Conservation (phyloP, 2,888 invertebrate genomes). For the Aphidius colemani region DNA sequence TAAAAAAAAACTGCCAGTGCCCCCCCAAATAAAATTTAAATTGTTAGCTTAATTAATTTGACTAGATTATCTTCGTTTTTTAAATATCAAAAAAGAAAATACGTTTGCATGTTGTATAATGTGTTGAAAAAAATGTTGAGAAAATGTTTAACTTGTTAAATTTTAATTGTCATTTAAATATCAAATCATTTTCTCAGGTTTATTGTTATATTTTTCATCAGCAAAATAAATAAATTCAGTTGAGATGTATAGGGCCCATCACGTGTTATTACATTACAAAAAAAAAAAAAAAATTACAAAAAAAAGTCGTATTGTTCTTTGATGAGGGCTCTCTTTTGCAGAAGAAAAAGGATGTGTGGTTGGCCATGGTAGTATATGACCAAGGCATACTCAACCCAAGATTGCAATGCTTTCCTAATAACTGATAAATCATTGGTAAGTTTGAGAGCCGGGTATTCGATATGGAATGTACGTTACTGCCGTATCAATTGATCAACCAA, state of each 20-base stretch:
- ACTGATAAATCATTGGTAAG: conserved; percentile 58
- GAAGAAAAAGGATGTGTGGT: conserved; percentile 60
- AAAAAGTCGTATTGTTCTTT: conserved; percentile 54
- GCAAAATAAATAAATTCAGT: conserved; percentile 4
- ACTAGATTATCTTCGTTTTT: no score
- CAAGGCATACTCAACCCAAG: conserved; percentile 60
- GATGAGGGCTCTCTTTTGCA: conserved; percentile 60
- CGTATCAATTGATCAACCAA: conserved; percentile 48
- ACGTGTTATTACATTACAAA: conserved; percentile 23
- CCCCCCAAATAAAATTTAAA: no score
- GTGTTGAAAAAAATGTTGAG: no score
- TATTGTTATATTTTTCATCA: no score
- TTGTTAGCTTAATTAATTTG: no score
- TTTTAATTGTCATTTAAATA: no score
- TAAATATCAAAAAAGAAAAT: no score
- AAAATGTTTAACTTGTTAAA: no score
- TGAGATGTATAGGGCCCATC: conserved; percentile 24
- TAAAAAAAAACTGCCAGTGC: no score
- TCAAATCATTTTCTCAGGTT: neutral
- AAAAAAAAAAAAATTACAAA: conserved; percentile 24
- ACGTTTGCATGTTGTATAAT: no score
- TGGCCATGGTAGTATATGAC: conserved; percentile 60
- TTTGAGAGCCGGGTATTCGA: conserved; percentile 52
- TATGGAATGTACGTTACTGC: conserved; percentile 36
- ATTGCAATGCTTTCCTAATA: conserved; percentile 60